Conservation (phyloP, 2,113 vertebrate genomes). For the Triplophysa siluroides region DNA sequence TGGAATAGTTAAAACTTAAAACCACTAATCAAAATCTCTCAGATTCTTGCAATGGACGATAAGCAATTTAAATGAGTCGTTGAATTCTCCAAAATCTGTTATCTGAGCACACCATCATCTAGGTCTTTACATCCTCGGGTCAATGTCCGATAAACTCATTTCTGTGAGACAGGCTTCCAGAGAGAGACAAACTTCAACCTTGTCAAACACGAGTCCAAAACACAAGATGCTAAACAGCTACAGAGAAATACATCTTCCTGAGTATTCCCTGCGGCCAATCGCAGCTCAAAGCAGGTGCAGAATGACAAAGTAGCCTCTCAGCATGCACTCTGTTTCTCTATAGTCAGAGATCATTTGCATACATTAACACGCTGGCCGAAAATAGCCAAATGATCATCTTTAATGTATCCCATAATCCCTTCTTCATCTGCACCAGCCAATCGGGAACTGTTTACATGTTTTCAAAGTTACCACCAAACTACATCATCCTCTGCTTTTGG, state of each 20-base stretch:
- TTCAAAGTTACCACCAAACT: no score
- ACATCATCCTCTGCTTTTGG: no score
- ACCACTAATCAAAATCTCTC: background rate
- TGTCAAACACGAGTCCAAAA: slow-evolving; percentile 48
- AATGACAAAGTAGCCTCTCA: slow-evolving; percentile 34
- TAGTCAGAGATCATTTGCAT: slow-evolving; percentile 11
- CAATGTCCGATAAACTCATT: slow-evolving; percentile 21
- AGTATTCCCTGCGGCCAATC: slow-evolving; percentile 33
- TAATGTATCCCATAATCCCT: slow-evolving; percentile 3
- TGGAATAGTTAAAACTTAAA: no score
- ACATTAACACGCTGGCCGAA: background rate
- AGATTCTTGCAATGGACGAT: background rate
- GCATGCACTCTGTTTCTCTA: background rate
- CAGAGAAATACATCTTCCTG: slow-evolving; percentile 39
- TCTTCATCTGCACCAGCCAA: background rate
- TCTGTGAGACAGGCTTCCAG: slow-evolving; percentile 1
- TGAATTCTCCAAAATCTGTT: background rate
- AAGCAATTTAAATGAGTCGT: background rate
- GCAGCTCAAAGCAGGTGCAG: slow-evolving; percentile 47
- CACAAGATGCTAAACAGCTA: slow-evolving; percentile 36
- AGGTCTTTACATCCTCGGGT: background rate
- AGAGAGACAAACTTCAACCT: slow-evolving; percentile 30
- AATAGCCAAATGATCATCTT: background rate
- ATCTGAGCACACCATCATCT: background rate
- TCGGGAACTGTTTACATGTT: no score